Evolutionary conservation across 2,113 vertebrate species (phyloP).

Genomic region (Gadus macrocephalus): DNA sequence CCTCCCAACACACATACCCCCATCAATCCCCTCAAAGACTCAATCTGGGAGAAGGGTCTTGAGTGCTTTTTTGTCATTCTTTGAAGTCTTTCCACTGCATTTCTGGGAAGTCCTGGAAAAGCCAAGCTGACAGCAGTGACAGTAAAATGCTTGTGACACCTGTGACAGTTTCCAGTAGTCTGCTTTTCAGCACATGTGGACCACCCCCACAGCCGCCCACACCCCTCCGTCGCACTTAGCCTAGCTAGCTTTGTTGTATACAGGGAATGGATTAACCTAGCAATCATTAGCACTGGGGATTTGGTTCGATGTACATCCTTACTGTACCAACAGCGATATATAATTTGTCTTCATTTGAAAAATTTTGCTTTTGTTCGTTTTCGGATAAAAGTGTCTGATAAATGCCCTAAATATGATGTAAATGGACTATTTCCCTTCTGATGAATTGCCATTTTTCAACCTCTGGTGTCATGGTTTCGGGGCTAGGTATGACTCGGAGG

Average conservation of each 20-base stretch:
- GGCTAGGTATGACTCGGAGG: no score
- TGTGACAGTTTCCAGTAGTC: slow-evolving; percentile 70
- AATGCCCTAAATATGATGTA: no score
- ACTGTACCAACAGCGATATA: slow-evolving; percentile 31
- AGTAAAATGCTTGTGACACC: slow-evolving; percentile 65
- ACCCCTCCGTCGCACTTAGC: slow-evolving; percentile 33
- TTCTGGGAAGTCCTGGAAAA: slow-evolving; percentile 63
- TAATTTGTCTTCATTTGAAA: slow-evolving; percentile 6
- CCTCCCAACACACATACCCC: no score
- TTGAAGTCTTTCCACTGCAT: slow-evolving; percentile 64
- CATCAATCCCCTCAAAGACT: slow-evolving; percentile 34
- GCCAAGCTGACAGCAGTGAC: slow-evolving; percentile 59
- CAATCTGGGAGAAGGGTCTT: slow-evolving; percentile 36
- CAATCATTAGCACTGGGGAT: no score
- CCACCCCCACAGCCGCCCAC: slow-evolving; percentile 33
- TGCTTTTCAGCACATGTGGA: slow-evolving; percentile 56
- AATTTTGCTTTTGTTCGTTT: no score
- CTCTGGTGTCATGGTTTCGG: no score
- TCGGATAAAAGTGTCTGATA: neutral
- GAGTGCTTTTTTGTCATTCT: slow-evolving; percentile 54
- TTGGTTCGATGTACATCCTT: no score
- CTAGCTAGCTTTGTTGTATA: no score
- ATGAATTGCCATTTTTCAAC: no score
- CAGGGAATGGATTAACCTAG: no score
- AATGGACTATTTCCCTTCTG: no score